phyloP scores from a whole-genome alignment of 64 coral and sea anemone genomes.

The Porites lutea region DNA sequence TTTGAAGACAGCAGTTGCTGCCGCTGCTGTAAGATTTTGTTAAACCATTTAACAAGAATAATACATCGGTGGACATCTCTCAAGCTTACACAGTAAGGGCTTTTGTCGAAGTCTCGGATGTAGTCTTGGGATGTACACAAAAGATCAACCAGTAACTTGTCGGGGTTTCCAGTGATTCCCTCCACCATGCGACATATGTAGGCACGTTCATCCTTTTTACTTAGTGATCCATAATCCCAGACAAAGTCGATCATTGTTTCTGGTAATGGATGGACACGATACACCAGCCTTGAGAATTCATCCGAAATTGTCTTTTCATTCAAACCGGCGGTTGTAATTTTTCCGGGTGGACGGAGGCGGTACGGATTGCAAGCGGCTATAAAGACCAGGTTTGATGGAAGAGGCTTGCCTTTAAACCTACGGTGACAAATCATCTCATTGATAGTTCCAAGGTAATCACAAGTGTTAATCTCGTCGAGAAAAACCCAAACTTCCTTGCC shows the following conservation, averaged over 20 bases:
- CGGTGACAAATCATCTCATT: constrained; percentile 88
- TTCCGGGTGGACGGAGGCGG: constrained; percentile 65
- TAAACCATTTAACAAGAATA: constrained; percentile 79
- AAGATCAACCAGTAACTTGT: constrained; percentile 64
- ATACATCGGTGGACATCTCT: constrained; percentile 84
- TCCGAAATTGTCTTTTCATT: constrained; percentile 73
- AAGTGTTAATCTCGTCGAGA: constrained; percentile 92
- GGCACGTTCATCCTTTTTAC: constrained; percentile 59
- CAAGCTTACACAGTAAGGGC: constrained; percentile 80
- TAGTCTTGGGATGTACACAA: constrained; percentile 71
- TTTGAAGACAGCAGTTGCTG: not conserved
- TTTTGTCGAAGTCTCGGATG: constrained; percentile 69
- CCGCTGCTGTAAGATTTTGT: constrained; percentile 24
- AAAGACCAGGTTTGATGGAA: constrained; percentile 72
- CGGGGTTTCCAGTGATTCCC: not conserved
- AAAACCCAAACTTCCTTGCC: constrained; percentile 71
- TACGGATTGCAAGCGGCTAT: constrained; percentile 90
- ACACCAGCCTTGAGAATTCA: constrained; percentile 84
- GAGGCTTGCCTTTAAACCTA: constrained; percentile 51
- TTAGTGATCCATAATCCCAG: constrained; percentile 89
- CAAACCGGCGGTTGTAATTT: constrained; percentile 69
- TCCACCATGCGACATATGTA: constrained; percentile 85
- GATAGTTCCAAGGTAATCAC: constrained; percentile 83
- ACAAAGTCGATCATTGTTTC: constrained; percentile 96
- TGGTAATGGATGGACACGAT: constrained; percentile 85